phyloP scores from a whole-genome alignment of 2,113 vertebrate genomes.

The Hypomesus transpacificus region DNA sequence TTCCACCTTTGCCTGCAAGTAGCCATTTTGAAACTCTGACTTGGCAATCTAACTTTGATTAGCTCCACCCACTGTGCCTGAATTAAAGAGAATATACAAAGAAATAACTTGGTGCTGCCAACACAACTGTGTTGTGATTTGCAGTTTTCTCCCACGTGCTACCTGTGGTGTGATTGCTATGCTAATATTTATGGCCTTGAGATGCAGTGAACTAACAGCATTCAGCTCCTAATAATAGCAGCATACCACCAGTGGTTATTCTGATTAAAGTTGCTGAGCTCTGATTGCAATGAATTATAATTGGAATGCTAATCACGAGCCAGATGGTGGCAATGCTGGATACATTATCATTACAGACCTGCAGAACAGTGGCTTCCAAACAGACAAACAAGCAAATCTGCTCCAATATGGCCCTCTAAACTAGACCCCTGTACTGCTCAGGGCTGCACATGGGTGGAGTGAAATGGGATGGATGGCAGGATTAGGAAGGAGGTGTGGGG shows the following conservation, averaged over 20 bases:
- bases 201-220: constrained; percentile 3
- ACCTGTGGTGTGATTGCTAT: constrained; percentile 1
- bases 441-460: constrained; percentile 58
- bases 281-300: constrained; percentile 58
- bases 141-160: not conserved
- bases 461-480: constrained; percentile 63
- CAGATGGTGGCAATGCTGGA: constrained; percentile 57
- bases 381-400: constrained; percentile 62
- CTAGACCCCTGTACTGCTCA: constrained; percentile 53
- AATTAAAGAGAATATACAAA: too few species aligned
- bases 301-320: constrained; percentile 61
- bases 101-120: too few species aligned
- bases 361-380: constrained; percentile 52
- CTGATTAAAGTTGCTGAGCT: constrained; percentile 47
- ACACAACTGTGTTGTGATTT: too few species aligned
- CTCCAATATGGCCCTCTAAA: constrained; percentile 59
- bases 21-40: too few species aligned
- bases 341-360: constrained; percentile 57
- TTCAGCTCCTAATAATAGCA: constrained; percentile 34
- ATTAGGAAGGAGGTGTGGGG: constrained; percentile 54
- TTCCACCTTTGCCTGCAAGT: too few species aligned
- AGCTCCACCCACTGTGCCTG: too few species aligned
- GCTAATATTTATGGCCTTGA: constrained; percentile 8
- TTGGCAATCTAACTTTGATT: too few species aligned
- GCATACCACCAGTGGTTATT: constrained; percentile 43